Evolutionary conservation across 2,797 vertebrate species (phyloP).

Genomic region (Eulemur coronatus): DNA sequence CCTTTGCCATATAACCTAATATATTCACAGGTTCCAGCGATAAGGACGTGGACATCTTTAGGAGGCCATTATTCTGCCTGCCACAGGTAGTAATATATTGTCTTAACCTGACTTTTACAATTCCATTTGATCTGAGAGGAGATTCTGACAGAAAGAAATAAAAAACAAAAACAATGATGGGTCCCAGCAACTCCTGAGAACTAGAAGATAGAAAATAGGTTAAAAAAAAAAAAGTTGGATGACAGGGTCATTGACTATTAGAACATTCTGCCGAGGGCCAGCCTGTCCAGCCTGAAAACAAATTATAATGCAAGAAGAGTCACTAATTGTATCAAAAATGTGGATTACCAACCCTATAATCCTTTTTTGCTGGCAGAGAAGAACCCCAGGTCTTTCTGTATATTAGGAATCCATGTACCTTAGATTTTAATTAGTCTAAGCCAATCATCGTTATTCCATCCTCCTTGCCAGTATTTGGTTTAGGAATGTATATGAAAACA

Average conservation of each 20-base stretch:
- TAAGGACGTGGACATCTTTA: neutral
- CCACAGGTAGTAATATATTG: neutral
- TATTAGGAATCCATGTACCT: neutral
- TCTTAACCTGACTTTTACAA: neutral
- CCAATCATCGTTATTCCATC: no score
- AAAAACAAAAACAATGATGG: neutral
- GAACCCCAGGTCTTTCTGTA: neutral
- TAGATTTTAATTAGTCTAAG: neutral
- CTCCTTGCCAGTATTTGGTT: neutral
- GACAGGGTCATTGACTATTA: neutral
- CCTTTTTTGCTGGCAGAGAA: neutral
- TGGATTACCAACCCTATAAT: neutral
- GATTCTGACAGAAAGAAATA: neutral
- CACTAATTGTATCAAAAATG: neutral
- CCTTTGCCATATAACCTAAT: neutral
- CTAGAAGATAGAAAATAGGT: neutral
- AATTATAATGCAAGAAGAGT: neutral
- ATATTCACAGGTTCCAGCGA: neutral
- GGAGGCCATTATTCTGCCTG: neutral
- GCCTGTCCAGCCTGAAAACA: neutral
- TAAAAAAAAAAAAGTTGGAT: neutral
- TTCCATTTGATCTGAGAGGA: neutral
- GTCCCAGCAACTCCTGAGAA: neutral
- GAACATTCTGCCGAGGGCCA: neutral
- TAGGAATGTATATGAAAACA: neutral